These are phyloP conservation scores for Rhagonycha lutea DNA, from an alignment of 2,888 invertebrate genomes.

Conservation along the genomic window DNA sequence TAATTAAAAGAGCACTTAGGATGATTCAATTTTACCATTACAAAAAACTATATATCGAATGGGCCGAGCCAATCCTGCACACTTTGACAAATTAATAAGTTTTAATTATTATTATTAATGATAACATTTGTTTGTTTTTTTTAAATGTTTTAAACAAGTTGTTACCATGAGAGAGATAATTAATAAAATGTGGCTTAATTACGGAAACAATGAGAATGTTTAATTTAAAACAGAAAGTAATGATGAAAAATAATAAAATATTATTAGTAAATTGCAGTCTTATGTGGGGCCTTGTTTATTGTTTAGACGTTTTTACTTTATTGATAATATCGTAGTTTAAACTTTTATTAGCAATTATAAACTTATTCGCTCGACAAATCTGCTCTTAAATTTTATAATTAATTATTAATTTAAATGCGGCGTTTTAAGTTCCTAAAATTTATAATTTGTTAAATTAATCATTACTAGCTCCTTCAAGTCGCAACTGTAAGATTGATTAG, in stretches of 20 bases:
- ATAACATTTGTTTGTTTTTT: not conserved
- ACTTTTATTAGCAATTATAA: not conserved
- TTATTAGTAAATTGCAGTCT: not conserved
- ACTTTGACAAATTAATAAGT: not conserved
- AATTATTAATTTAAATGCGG: not conserved
- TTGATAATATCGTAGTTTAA: not conserved
- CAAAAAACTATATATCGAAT: not conserved
- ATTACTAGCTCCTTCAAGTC: not conserved
- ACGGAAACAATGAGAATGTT: not conserved
- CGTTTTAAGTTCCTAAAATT: not conserved
- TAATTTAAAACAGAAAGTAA: not conserved
- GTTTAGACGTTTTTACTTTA: not conserved
- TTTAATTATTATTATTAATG: not conserved
- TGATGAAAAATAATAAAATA: not conserved
- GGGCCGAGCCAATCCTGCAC: not conserved
- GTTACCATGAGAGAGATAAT: not conserved
- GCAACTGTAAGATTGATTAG: not conserved
- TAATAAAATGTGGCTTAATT: not conserved
- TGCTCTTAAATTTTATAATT: not conserved
- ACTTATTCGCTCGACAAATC: not conserved
- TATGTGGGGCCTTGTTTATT: not conserved
- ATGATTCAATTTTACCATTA: not conserved
- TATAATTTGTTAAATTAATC: not conserved
- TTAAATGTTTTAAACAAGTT: not conserved
- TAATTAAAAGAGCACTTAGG: not conserved